phyloP scores from a whole-genome alignment of 2,888 invertebrate genomes.

The Acrobasis consociella region DNA sequence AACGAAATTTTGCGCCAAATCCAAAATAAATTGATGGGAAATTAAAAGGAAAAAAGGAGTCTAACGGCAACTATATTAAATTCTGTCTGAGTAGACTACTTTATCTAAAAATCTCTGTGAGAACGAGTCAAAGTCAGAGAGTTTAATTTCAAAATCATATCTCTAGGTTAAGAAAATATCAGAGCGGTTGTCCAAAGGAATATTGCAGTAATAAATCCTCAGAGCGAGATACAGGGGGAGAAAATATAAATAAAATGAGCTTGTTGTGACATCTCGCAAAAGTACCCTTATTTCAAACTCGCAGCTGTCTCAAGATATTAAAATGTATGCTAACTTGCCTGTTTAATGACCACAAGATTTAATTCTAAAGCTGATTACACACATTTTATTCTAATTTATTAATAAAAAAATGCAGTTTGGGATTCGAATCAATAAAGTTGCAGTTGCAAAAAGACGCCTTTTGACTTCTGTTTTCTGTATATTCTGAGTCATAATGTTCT shows the following conservation, averaged over 20 bases:
- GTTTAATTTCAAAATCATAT: slow-evolving; percentile 35
- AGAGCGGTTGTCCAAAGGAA: slow-evolving; percentile 47
- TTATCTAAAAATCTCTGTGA: too few relatives aligned
- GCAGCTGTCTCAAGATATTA: slow-evolving; percentile 67
- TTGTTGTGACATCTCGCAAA: slow-evolving; percentile 61
- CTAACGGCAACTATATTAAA: too few relatives aligned
- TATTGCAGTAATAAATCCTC: slow-evolving; percentile 68
- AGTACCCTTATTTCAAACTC: slow-evolving; percentile 47
- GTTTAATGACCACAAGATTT: slow-evolving; percentile 70
- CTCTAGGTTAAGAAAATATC: slow-evolving; percentile 45
- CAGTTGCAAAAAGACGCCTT: too few relatives aligned
- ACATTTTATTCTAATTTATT: neutral
- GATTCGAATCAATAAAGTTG: too few relatives aligned
- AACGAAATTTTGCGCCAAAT: too few relatives aligned
- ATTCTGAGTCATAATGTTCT: too few relatives aligned
- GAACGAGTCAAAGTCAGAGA: slow-evolving; percentile 21
- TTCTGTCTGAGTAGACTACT: too few relatives aligned
- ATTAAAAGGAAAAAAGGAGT: too few relatives aligned
- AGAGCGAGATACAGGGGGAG: slow-evolving; percentile 47
- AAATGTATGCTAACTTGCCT: slow-evolving; percentile 70
- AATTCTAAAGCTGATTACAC: slow-evolving; percentile 52
- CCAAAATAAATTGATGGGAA: too few relatives aligned
- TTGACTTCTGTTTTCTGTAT: too few relatives aligned
- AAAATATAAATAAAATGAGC: slow-evolving; percentile 62
- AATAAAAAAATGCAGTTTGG: too few relatives aligned